A percentile compares a stretch with the other conserved stretches of the same genome.
Evolutionary conservation across 2,888 invertebrate species (phyloP).

Genomic region (Drosophila borealis): DNA sequence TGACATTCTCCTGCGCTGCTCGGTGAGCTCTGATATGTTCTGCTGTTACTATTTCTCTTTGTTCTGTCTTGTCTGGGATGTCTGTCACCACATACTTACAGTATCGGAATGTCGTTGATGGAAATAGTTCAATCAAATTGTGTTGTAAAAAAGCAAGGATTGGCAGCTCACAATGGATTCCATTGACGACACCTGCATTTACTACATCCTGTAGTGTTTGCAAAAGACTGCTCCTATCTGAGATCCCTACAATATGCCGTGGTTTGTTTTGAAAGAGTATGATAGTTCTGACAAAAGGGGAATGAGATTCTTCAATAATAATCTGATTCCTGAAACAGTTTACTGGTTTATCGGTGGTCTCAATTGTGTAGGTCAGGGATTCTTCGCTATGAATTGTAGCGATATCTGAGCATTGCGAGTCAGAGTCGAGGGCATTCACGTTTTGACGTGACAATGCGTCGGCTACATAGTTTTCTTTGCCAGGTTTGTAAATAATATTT

Average conservation of each 20-base stretch:
- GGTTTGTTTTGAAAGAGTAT: neutral
- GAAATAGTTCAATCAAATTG: constrained; percentile 1
- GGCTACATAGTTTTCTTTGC: neutral
- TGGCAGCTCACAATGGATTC: neutral
- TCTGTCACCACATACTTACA: neutral
- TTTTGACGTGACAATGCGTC: constrained; percentile 17
- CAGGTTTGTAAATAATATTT: constrained; percentile 19
- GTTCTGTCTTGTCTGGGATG: neutral
- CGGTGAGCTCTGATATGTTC: neutral
- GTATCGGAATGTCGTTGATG: neutral
- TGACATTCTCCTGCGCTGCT: neutral
- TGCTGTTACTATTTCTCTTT: neutral
- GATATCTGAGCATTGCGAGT: constrained; percentile 1
- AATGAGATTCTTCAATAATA: constrained; percentile 28
- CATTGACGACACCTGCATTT: neutral
- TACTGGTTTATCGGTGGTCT: constrained; percentile 42
- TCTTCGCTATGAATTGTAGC: constrained; percentile 30
- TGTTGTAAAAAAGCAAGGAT: neutral
- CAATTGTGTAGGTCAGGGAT: constrained; percentile 41
- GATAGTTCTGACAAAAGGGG: neutral
- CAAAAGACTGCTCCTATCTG: constrained; percentile 1
- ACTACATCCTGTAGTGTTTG: constrained; percentile 1
- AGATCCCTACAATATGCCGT: neutral
- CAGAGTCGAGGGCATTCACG: neutral
- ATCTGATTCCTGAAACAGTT: constrained; percentile 48